Base-by-base conservation (phyloP, 2,113 vertebrate species). In the Laterallus jamaicensis region DNA sequence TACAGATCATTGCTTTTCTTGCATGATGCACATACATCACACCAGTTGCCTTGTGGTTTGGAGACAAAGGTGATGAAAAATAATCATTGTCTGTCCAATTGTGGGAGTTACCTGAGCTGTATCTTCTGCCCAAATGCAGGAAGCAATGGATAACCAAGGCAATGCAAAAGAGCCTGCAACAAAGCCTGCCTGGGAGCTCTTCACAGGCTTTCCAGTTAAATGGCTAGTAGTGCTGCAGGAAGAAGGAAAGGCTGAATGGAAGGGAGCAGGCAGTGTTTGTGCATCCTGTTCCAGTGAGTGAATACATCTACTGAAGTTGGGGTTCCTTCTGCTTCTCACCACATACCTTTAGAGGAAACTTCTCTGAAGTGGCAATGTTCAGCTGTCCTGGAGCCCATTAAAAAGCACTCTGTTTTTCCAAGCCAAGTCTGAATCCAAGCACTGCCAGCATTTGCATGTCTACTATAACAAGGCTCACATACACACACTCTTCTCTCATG, bases 101-200 rank as follows among this genome's bases (percentile, higher is more conserved):
- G 81, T 92, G 91, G 91, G 93, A 95, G 94, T 91, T 73, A 88
- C 75, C 81, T 1, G 54, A 76, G 82, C 63, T 37, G 25, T 66
- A 55, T 52, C 58, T 81, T 91, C 88, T 91, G 80, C 79, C 35
- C 0, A 3, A 80, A 56, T 54, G 56, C 86, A 96, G 93, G 96
- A 96, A 96, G 91, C 62, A 86, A 92, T 71, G 89, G 88, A 83
- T 91, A 89, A 88, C 70, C 1, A 5, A 95, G 94, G 91, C 88
- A 82, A 95, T 87, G 91, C 89, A 96, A 94, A 94, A 85, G 77
- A 95, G 86, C 52, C 69, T 67, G 86, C 58, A 92, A 91, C 96
- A 95, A 95, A 88, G 12, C 55, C 84, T 89, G 94, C 94, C 96
- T 93, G 22, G 90, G 87, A 95, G 96, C 91, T 92, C 91, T 95